phyloP scores from a whole-genome alignment of 2,888 invertebrate genomes.

The Eupelmus urozonus region DNA sequence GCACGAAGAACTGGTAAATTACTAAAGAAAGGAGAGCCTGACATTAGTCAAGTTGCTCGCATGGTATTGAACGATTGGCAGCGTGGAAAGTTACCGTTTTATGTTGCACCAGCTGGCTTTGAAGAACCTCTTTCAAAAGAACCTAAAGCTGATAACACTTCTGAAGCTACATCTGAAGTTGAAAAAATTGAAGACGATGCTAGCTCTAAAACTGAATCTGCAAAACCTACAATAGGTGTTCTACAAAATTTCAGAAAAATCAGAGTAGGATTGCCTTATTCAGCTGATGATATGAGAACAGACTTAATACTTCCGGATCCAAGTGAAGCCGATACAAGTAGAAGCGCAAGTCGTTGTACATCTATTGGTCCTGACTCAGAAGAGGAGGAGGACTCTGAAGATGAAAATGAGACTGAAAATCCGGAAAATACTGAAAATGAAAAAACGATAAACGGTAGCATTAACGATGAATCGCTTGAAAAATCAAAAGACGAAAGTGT shows the following conservation, averaged over 20 bases:
- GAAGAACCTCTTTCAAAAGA: conserved; percentile 82
- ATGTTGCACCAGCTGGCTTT: conserved; percentile 90
- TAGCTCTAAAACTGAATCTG: conserved; percentile 59
- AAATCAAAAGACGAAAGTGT: conserved; percentile 22
- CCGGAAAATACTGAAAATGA: conserved; percentile 48
- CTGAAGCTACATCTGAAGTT: conserved; percentile 36
- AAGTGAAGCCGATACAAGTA: conserved; percentile 29
- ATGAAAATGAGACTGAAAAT: conserved; percentile 41
- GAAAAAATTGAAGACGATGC: conserved; percentile 9
- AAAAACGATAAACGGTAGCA: conserved; percentile 71
- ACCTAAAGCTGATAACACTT: conserved; percentile 40
- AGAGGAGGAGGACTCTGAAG: conserved; percentile 36
- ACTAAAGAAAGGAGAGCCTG: conserved; percentile 97
- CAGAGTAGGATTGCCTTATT: conserved; percentile 85
- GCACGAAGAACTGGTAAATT: conserved; percentile 93
- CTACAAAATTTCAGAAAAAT: conserved; percentile 92
- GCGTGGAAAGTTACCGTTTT: conserved; percentile 97
- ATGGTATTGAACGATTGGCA: conserved; percentile 99
- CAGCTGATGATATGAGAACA: conserved; percentile 79
- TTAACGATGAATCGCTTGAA: conserved; percentile 8
- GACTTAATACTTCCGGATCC: conserved; percentile 55
- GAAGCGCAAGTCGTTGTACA: conserved; percentile 43
- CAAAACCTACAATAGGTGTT: conserved; percentile 77
- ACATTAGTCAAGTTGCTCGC: conserved; percentile 90
- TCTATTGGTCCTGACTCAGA: conserved; percentile 34